Base-by-base conservation (phyloP, 2,888 invertebrate genomes). In the Melanchra persicariae region DNA sequence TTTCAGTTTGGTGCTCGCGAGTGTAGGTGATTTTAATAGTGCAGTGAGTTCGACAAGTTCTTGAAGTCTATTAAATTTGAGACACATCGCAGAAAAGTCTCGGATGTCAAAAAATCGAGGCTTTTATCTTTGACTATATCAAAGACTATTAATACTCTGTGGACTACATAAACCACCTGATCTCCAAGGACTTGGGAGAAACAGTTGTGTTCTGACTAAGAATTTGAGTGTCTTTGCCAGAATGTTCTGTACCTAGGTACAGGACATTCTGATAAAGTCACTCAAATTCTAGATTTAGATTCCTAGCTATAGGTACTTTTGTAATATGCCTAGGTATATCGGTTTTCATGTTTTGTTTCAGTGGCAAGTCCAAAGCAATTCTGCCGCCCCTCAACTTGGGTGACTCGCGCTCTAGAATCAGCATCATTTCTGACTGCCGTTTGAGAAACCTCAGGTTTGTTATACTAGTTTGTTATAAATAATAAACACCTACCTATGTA, bases 341-440 rank as follows among this genome's bases (percentile, higher is more conserved):
- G 22, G 24, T 24, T 6, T 17, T 47, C 52, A 52, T 52, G 24
- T 65, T 60, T 49, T 87, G 51, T 75, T 89, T 66, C 54, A 80
- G 47, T 8, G 85, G 83, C 9, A 79, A 88, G 24, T 92, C 92
- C 0, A 86, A 79, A 3, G 87, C 74, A 0, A 47, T 68, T 0
- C 86, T 94, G 61, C 91, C 93, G 2, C 91, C 94, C 1, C 74
- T 93, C 37, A 88, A 87, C 43, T 8, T 67, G 4, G 82, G 77
- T 0, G 92, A 90, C 62, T 93, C 93, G 0, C 84, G 89, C 4
- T 94, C 95, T 0, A 85, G 87, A 1, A 79, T 91, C 84, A 94
- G 92, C 84, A 72, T 91, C 71, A 93, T 95, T 64, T 94, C 94
- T 1, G 95, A 95, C 84, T 95, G 95, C 63, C 91, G 95, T 0